A percentile compares a stretch with the other conserved stretches of the same genome.
phyloP scores from a whole-genome alignment of 37 sponge, comb jelly and placozoan species.

The Geodia barretti region DNA sequence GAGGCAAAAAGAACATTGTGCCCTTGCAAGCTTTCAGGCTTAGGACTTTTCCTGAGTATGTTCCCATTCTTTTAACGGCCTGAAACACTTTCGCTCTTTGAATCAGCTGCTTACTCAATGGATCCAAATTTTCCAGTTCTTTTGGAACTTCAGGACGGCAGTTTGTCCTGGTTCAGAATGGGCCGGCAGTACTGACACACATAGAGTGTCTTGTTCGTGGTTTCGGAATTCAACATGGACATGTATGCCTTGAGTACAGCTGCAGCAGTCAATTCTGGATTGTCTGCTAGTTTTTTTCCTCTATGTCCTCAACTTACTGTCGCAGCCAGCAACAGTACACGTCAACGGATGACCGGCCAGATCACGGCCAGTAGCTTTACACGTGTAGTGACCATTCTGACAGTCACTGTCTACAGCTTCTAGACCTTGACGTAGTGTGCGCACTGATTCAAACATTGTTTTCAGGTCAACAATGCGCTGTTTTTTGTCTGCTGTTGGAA shows the following conservation, averaged over 20 bases:
- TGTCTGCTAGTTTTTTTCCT: too few species aligned
- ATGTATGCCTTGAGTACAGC: constrained; percentile 25
- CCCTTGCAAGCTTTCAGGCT: constrained; percentile 51
- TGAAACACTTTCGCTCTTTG: constrained; percentile 64
- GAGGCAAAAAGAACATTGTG: constrained; percentile 51
- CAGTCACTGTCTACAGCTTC: too few species aligned
- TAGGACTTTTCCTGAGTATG: constrained; percentile 55
- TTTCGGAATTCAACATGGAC: neutral
- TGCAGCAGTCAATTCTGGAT: too few species aligned
- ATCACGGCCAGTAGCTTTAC: too few species aligned
- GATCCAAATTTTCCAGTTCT: constrained; percentile 40
- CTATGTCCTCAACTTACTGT: too few species aligned
- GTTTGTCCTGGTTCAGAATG: constrained; percentile 22
- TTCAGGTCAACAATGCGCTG: too few species aligned
- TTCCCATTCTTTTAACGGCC: constrained; percentile 54
- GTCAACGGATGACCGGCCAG: too few species aligned
- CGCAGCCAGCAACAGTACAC: too few species aligned
- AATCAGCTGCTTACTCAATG: constrained; percentile 52
- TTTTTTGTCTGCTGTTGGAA: too few species aligned
- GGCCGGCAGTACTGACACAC: constrained; percentile 58
- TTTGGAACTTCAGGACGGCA: constrained; percentile 57
- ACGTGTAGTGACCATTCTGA: too few species aligned
- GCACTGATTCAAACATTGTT: too few species aligned
- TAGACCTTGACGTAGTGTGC: too few species aligned
- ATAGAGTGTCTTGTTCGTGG: constrained; percentile 6